A percentile compares a stretch with the other conserved stretches of the same genome.
phyloP scores from a whole-genome alignment of 2,113 vertebrate genomes.

The Okapia johnstoni region DNA sequence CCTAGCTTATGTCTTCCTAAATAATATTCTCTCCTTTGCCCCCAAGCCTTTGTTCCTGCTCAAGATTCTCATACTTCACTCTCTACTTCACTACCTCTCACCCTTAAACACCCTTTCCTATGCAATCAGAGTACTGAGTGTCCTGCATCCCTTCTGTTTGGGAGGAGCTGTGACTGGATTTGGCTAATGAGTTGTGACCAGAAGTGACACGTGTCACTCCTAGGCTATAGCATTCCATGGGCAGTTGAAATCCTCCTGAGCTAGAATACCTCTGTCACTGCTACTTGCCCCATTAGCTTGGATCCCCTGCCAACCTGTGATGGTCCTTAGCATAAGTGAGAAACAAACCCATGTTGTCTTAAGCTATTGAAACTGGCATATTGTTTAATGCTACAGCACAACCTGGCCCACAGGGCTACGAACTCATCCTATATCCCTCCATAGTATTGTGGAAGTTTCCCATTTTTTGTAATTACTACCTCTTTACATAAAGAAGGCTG shows the following conservation, averaged over 20 bases:
- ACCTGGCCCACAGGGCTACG: not conserved
- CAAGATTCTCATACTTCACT: not conserved
- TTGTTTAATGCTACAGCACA: not conserved
- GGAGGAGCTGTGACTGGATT: not conserved
- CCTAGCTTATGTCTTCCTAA: not conserved
- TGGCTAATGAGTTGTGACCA: not conserved
- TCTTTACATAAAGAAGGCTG: not conserved
- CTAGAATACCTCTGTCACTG: not conserved
- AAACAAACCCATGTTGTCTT: not conserved
- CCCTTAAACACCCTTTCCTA: not conserved
- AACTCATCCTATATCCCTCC: not conserved
- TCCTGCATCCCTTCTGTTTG: not conserved
- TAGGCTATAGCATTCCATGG: not conserved
- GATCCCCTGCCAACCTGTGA: not conserved
- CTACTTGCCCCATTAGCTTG: not conserved
- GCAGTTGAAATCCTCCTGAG: not conserved
- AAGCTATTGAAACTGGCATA: not conserved
- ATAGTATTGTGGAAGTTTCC: not conserved
- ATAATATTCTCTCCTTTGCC: not conserved
- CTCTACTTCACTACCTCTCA: not conserved
- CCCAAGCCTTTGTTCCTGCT: not conserved
- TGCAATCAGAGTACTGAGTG: not conserved
- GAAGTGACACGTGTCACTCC: not conserved
- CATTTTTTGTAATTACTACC: not conserved
- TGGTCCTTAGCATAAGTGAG: not conserved